Percentiles rank a stretch among this genome's conserved stretches.
These are phyloP conservation scores for Hippopotamus amphibius DNA, from an alignment of 2,113 vertebrate species.

Conservation along the genomic window DNA sequence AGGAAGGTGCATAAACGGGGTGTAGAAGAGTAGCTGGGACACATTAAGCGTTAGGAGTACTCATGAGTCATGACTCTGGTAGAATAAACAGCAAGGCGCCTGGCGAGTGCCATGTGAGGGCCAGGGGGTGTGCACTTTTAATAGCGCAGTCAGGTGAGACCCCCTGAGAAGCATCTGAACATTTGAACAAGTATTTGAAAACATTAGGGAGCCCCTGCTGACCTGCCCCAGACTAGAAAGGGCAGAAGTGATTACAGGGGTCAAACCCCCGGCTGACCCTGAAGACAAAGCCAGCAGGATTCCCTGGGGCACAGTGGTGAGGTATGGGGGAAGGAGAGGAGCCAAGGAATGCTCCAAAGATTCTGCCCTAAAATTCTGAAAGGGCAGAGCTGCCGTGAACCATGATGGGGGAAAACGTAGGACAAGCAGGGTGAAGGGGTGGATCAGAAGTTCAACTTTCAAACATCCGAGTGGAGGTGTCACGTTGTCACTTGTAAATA, in stretches of 20 bases:
- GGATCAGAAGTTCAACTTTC: background rate
- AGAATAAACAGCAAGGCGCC: background rate
- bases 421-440: background rate
- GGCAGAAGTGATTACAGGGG: background rate
- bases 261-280: background rate
- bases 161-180: background rate
- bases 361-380: background rate
- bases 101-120: background rate
- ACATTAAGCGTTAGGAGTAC: background rate
- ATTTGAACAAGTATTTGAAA: background rate
- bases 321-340: background rate
- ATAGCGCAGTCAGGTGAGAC: background rate
- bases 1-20: too few species aligned
- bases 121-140: rapidly evolving
- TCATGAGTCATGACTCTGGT: background rate
- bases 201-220: background rate
- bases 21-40: background rate
- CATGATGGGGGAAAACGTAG: rapidly evolving
- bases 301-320: background rate
- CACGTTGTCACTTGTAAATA: background rate
- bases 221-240: background rate
- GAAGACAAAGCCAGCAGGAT: background rate
- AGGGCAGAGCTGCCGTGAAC: background rate
- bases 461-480: background rate
- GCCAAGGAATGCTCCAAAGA: background rate